phyloP scores from a whole-genome alignment of 2,797 vertebrate genomes.

The Coccyzus lansbergi region DNA sequence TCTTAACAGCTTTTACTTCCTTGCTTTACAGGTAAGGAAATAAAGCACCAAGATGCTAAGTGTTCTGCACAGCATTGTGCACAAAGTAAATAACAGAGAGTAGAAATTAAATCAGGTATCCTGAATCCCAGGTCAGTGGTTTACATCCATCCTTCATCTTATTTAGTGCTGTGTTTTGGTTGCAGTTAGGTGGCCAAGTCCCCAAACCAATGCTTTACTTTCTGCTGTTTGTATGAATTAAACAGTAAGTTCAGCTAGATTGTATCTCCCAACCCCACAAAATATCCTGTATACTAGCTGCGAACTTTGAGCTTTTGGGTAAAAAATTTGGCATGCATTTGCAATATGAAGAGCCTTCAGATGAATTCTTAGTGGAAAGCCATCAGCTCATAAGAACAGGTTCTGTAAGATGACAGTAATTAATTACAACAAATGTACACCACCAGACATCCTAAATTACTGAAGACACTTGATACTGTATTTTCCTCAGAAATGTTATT shows the following conservation, averaged over 20 bases:
- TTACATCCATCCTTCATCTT: background rate
- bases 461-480: background rate
- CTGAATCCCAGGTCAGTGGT: background rate
- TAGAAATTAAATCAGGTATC: background rate
- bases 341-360: background rate
- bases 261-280: background rate
- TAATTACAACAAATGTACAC: slow-evolving; percentile 12
- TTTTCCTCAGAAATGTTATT: background rate
- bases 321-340: background rate
- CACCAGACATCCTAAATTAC: background rate
- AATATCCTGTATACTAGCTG: background rate
- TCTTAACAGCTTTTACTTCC: background rate
- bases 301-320: background rate
- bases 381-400: slow-evolving; percentile 11
- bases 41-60: background rate
- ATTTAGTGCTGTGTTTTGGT: background rate
- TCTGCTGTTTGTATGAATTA: background rate
- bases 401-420: slow-evolving; percentile 6
- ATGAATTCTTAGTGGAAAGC: slow-evolving; percentile 13
- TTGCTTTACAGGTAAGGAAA: background rate
- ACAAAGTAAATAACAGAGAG: background rate
- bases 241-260: background rate
- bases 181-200: background rate
- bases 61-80: background rate
- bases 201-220: background rate